These are phyloP conservation scores for Girardinus metallicus DNA, from an alignment of 2,797 vertebrate genomes.

Conservation along the genomic window DNA sequence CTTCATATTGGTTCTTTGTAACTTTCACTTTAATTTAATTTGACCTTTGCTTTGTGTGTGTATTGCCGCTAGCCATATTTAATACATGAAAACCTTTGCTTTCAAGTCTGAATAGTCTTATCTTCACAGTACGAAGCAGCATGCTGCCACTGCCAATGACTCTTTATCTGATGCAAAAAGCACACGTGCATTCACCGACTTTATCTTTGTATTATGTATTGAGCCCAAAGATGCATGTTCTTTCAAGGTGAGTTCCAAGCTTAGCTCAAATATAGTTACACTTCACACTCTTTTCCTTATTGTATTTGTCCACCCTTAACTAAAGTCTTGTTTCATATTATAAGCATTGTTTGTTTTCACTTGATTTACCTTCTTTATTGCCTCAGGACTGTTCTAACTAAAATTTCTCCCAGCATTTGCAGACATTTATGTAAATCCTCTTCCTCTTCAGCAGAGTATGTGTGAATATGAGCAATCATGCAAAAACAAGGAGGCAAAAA, in stretches of 20 bases:
- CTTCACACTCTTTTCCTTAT: constrained; percentile 6
- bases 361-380: constrained; percentile 25
- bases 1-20: constrained; percentile 3
- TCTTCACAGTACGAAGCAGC: constrained; percentile 59
- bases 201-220: constrained; percentile 62
- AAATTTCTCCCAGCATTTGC: constrained; percentile 2
- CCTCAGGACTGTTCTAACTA: neutral
- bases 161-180: constrained; percentile 56
- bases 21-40: constrained; percentile 13
- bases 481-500: constrained; percentile 19
- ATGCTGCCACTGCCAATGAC: constrained; percentile 41
- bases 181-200: constrained; percentile 27
- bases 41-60: constrained; percentile 41
- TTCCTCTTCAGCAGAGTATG: constrained; percentile 14
- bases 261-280: constrained; percentile 12
- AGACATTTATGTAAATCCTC: neutral
- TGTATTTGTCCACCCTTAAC: neutral
- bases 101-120: constrained; percentile 54
- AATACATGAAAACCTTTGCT: constrained; percentile 36
- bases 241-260: constrained; percentile 48
- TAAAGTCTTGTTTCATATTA: neutral
- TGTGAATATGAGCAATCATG: constrained; percentile 21
- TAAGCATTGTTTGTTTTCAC: constrained; percentile 1
- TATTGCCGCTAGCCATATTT: constrained; percentile 36
- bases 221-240: constrained; percentile 30